phyloP scores from a whole-genome alignment of 2,797 vertebrate genomes.

The Gouania willdenowi region DNA sequence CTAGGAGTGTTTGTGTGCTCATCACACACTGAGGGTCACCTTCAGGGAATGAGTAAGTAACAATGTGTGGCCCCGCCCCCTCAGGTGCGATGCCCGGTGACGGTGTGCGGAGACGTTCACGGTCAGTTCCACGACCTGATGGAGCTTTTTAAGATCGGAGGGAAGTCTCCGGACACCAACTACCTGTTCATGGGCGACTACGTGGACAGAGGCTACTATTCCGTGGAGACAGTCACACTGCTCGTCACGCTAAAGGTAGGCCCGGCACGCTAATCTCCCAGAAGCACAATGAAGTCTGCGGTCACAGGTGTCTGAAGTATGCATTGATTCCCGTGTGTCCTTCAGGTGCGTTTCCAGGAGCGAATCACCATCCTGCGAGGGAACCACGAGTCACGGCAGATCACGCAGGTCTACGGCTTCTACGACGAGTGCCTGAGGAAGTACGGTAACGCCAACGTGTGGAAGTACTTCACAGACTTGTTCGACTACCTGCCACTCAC shows the following conservation, averaged over 20 bases:
- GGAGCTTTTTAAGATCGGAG: conserved; percentile 97
- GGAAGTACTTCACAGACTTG: conserved; percentile 97
- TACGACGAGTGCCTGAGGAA: conserved; percentile 96
- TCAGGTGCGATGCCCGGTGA: conserved; percentile 92
- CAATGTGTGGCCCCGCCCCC: not conserved
- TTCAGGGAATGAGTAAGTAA: not conserved
- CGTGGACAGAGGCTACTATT: conserved; percentile 95
- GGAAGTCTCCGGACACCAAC: conserved; percentile 95
- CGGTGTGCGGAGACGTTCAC: conserved; percentile 92
- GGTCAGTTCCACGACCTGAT: conserved; percentile 96
- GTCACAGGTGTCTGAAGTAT: too few species aligned
- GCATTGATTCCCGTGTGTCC: too few species aligned
- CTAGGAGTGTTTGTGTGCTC: too few species aligned
- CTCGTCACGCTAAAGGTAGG: conserved; percentile 93
- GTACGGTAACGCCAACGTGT: conserved; percentile 94
- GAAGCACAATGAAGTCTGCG: too few species aligned
- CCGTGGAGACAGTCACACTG: conserved; percentile 93
- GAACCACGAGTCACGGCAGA: conserved; percentile 94
- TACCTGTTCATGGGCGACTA: conserved; percentile 98
- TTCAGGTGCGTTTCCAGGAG: conserved; percentile 90
- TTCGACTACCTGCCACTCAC: conserved; percentile 96
- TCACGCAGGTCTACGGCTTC: conserved; percentile 96
- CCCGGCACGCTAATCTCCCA: too few species aligned
- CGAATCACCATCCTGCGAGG: conserved; percentile 93
- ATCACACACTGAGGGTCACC: too few species aligned